These are phyloP conservation scores for Archips xylosteana DNA, from an alignment of 2,888 invertebrate genomes.

Conservation along the genomic window DNA sequence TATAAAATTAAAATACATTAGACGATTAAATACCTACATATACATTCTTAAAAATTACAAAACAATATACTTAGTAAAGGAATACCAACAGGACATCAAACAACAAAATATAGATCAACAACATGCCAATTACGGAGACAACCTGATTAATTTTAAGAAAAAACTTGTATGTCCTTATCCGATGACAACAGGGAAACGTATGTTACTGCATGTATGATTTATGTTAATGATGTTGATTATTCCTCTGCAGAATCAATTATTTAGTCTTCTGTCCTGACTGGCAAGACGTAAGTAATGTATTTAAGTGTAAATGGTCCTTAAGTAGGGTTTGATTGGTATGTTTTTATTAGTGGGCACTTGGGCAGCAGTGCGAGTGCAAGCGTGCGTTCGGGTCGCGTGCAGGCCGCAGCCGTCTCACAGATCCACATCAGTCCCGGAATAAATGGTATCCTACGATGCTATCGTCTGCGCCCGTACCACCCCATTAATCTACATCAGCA, in stretches of 20 bases:
- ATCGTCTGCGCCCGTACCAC: constrained; percentile 75
- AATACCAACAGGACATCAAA: neutral
- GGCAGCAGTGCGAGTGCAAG: constrained; percentile 27
- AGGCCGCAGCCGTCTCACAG: constrained; percentile 55
- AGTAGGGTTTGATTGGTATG: constrained; percentile 12
- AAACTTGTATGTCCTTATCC: constrained; percentile 15
- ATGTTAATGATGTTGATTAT: constrained; percentile 27
- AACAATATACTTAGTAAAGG: no score
- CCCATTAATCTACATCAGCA: constrained; percentile 84
- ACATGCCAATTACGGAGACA: constrained; percentile 19
- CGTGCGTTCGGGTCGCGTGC: constrained; percentile 62
- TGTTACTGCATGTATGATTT: constrained; percentile 11
- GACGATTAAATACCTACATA: no score
- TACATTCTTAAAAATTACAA: no score
- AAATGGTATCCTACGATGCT: constrained; percentile 73
- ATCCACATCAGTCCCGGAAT: constrained; percentile 76
- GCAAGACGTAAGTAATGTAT: neutral
- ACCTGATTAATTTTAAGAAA: constrained; percentile 33
- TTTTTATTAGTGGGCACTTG: constrained; percentile 18
- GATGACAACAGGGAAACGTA: constrained; percentile 34
- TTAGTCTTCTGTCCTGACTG: neutral
- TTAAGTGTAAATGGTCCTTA: neutral
- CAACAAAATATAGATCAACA: constrained; percentile 14
- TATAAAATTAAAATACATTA: no score
- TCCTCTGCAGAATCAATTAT: constrained; percentile 21